These are phyloP conservation scores for Ceriagrion tenellum DNA, from an alignment of 2,888 invertebrate species.

Conservation along the genomic window DNA sequence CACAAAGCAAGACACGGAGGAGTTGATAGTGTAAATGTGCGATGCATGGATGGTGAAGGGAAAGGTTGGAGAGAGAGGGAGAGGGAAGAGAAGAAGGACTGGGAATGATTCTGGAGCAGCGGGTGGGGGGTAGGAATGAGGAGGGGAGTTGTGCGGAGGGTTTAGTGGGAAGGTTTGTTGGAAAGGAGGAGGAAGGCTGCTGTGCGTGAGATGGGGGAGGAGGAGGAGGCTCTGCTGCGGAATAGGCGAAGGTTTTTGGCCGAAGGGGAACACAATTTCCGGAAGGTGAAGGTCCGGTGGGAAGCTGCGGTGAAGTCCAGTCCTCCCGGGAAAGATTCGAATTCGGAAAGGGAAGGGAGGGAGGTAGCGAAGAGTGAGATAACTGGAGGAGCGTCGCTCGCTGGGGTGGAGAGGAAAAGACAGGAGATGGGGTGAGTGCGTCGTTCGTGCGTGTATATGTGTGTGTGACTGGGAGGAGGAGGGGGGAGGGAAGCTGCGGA, in stretches of 20 bases:
- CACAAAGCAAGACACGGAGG: too few species aligned
- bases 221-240: too few species aligned
- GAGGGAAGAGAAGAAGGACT: not conserved
- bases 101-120: too few species aligned
- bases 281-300: constrained; percentile 52
- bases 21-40: not conserved
- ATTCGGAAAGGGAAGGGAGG: too few species aligned
- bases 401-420: not conserved
- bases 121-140: not conserved
- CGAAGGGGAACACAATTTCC: constrained; percentile 58
- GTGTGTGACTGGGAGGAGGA: not conserved
- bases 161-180: not conserved
- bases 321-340: not conserved
- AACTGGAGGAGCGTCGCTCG: not conserved
- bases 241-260: constrained; percentile 30
- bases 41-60: not conserved
- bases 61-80: not conserved
- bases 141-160: not conserved
- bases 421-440: not conserved
- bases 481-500: not conserved
- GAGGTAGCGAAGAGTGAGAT: not conserved
- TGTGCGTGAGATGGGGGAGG: not conserved
- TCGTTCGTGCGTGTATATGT: not conserved
- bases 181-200: not conserved
- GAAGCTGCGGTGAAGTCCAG: constrained; percentile 54